Percentiles rank a stretch among this genome's conserved stretches.
Conservation (phyloP, 2,888 invertebrate species). For the Scaptomyza tumidula region DNA sequence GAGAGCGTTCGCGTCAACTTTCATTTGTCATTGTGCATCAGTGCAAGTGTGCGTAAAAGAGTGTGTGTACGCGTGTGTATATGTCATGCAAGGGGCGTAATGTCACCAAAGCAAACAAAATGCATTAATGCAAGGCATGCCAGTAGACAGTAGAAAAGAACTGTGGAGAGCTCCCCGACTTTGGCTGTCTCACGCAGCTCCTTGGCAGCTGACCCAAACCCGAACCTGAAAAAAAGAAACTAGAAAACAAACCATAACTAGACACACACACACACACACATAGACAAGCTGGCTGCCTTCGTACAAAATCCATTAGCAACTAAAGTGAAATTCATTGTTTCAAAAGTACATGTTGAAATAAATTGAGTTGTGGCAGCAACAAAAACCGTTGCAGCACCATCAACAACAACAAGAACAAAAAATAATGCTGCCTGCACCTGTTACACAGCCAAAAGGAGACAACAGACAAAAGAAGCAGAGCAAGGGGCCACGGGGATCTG, state of each 20-base stretch:
- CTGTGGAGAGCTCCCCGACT: conserved; percentile 44
- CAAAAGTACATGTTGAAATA: conserved; percentile 82
- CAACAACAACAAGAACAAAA: conserved; percentile 26
- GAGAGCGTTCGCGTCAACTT: conserved; percentile 59
- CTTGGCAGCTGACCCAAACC: conserved; percentile 72
- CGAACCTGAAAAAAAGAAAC: conserved; percentile 28
- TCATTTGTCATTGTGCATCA: conserved; percentile 69
- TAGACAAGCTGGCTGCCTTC: conserved; percentile 53
- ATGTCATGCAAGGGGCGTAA: conserved; percentile 14
- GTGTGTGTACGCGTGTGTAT: conserved; percentile 3
- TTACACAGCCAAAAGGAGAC: conserved; percentile 64
- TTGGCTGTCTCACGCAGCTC: conserved; percentile 61
- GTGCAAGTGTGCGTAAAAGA: conserved; percentile 20
- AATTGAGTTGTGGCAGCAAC: conserved; percentile 80
- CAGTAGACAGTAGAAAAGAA: conserved; percentile 32
- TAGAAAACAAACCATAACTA: conserved; percentile 19
- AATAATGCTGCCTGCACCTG: conserved; percentile 67
- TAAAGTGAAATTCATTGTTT: conserved; percentile 81
- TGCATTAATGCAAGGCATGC: conserved; percentile 68
- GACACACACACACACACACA: conserved; percentile 21
- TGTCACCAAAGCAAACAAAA: conserved; percentile 74
- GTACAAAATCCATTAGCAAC: conserved; percentile 80
- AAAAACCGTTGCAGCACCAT: conserved; percentile 16
- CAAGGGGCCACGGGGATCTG: too few relatives aligned
- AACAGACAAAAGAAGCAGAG: conserved; percentile 13